Evolutionary conservation across 2,888 invertebrate species (phyloP).

Genomic region (Crocallis elinguaria): DNA sequence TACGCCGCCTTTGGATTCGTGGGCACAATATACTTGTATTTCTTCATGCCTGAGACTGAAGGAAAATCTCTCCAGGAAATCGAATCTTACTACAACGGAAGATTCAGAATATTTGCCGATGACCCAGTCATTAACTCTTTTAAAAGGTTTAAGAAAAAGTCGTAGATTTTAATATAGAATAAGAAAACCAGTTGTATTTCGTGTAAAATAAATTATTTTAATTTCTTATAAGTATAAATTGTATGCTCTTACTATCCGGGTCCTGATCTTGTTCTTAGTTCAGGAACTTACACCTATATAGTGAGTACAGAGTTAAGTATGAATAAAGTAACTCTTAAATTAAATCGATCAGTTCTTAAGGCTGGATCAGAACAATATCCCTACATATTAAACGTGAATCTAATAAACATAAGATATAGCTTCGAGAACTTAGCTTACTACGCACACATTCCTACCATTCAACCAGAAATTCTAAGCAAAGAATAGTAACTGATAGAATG

Average conservation of each 20-base stretch:
- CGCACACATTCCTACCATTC: too few species aligned
- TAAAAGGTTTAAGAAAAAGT: slow-evolving; percentile 57
- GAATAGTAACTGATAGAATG: too few species aligned
- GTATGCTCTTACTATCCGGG: not conserved
- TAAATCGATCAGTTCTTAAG: too few species aligned
- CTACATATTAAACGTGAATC: too few species aligned
- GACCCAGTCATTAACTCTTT: slow-evolving; percentile 71
- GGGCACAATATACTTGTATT: slow-evolving; percentile 80
- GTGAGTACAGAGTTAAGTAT: too few species aligned
- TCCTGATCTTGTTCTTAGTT: not conserved
- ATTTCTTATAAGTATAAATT: slow-evolving; percentile 9
- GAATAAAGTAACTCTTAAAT: too few species aligned
- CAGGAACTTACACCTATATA: too few species aligned
- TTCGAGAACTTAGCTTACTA: too few species aligned
- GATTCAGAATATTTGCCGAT: slow-evolving; percentile 68
- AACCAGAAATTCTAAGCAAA: not conserved
- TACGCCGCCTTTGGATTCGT: slow-evolving; percentile 74
- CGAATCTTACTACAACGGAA: slow-evolving; percentile 71
- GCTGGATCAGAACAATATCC: too few species aligned
- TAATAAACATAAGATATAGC: too few species aligned
- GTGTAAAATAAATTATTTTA: slow-evolving; percentile 30
- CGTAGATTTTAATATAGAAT: slow-evolving; percentile 23
- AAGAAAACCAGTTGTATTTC: slow-evolving; percentile 21
- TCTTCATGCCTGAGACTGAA: slow-evolving; percentile 84
- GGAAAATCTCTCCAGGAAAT: slow-evolving; percentile 80